A percentile compares a stretch with the other conserved stretches of the same genome.
These are phyloP conservation scores for Bungarus multicinctus DNA, from an alignment of 2,113 vertebrate species.

Conservation along the genomic window DNA sequence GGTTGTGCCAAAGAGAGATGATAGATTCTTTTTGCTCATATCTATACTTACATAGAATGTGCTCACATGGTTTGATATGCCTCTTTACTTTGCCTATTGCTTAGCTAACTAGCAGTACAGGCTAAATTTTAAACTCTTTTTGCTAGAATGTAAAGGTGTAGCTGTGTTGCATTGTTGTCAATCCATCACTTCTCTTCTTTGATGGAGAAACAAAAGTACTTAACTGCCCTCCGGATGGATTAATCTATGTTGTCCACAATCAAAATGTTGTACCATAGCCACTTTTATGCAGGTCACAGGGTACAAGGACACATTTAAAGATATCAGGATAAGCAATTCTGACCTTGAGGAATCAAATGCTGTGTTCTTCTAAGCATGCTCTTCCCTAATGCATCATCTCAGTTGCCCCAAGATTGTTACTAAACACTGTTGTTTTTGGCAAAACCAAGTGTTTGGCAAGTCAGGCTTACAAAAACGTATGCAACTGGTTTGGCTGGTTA, in stretches of 20 bases:
- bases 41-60: background rate
- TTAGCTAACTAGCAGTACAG: background rate
- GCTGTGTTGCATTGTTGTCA: background rate
- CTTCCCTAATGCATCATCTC: background rate
- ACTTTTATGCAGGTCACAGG: background rate
- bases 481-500: background rate
- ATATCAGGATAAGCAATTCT: background rate
- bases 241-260: background rate
- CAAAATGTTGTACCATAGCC: background rate
- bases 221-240: background rate
- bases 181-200: background rate
- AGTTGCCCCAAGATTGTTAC: background rate
- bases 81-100: background rate
- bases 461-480: background rate
- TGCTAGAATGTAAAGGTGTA: background rate
- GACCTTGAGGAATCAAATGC: background rate
- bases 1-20: background rate
- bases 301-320: background rate
- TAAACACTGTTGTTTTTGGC: conserved; percentile 4
- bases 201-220: background rate
- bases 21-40: background rate
- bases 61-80: background rate
- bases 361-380: background rate
- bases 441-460: background rate
- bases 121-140: background rate